These are phyloP conservation scores for Crossocerus cetratus DNA, from an alignment of 2,888 invertebrate genomes.

Conservation along the genomic window DNA sequence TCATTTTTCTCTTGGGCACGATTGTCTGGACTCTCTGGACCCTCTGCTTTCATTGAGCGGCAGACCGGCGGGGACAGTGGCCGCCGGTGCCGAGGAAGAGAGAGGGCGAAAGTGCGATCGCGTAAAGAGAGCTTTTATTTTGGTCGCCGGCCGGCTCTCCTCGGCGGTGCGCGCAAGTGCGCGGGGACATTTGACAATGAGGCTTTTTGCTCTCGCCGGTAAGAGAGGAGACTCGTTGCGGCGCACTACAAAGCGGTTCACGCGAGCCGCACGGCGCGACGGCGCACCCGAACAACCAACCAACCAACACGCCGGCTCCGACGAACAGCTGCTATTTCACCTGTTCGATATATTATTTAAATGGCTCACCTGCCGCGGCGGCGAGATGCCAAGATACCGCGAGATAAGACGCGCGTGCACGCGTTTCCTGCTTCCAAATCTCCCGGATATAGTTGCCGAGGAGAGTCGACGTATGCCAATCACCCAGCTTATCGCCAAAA, in stretches of 20 bases:
- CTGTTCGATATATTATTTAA: slow-evolving; percentile 72
- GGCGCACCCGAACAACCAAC: slow-evolving; percentile 27
- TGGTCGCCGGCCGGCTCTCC: neutral
- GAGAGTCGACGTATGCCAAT: too few species aligned
- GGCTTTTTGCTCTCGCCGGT: slow-evolving; percentile 27
- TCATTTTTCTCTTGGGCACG: neutral
- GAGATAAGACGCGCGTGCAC: slow-evolving; percentile 44
- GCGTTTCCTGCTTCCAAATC: slow-evolving; percentile 57
- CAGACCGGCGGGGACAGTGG: too few species aligned
- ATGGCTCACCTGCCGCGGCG: slow-evolving; percentile 69
- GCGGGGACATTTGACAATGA: neutral
- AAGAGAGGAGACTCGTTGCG: slow-evolving; percentile 34
- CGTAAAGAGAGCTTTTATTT: neutral
- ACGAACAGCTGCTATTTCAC: slow-evolving; percentile 71
- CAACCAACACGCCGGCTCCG: slow-evolving; percentile 29
- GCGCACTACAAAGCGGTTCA: slow-evolving; percentile 55
- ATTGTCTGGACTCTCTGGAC: neutral
- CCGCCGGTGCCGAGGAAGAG: too few species aligned
- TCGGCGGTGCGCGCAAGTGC: neutral
- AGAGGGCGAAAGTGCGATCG: too few species aligned
- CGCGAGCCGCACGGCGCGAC: slow-evolving; percentile 40
- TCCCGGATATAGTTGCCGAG: slow-evolving; percentile 25
- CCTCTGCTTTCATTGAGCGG: neutral
- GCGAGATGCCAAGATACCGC: slow-evolving; percentile 67
- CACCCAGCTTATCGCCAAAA: too few species aligned